phyloP scores from a whole-genome alignment of 2,113 vertebrate genomes.

The Perca schrenkii region DNA sequence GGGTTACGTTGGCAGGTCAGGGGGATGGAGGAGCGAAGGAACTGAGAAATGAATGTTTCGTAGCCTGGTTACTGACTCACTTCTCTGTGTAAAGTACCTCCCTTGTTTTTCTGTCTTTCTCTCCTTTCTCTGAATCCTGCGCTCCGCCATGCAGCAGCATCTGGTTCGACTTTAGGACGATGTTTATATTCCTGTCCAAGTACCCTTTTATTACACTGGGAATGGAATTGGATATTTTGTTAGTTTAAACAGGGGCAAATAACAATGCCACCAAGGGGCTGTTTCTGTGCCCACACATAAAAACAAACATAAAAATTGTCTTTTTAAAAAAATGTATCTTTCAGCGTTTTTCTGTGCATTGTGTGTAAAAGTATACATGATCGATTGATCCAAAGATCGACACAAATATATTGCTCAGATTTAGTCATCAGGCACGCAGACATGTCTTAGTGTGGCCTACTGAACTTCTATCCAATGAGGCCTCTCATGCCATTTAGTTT shows the following conservation, averaged over 20 bases:
- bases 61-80: constrained; percentile 74
- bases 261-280: constrained; percentile 72
- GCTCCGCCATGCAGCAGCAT: constrained; percentile 72
- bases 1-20: constrained; percentile 37
- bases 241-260: constrained; percentile 81
- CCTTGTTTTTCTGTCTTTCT: constrained; percentile 76
- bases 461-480: neutral
- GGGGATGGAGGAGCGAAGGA: constrained; percentile 54
- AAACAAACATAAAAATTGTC: constrained; percentile 16
- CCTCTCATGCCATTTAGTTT: neutral
- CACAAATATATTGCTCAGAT: constrained; percentile 15
- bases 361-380: constrained; percentile 1
- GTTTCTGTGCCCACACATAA: constrained; percentile 52
- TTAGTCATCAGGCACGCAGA: constrained; percentile 43
- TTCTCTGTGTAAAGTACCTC: constrained; percentile 78
- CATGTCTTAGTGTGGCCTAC: constrained; percentile 24
- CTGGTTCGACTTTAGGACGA: constrained; percentile 80
- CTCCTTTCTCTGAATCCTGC: constrained; percentile 56
- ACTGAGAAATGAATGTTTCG: constrained; percentile 46
- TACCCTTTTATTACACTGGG: constrained; percentile 82
- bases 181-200: constrained; percentile 84
- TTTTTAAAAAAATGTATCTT: constrained; percentile 15
- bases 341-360: constrained; percentile 15
- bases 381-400: neutral
- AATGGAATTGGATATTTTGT: constrained; percentile 87